Conservation (phyloP, 2,113 vertebrate species). For the Tonatia bakeri region DNA sequence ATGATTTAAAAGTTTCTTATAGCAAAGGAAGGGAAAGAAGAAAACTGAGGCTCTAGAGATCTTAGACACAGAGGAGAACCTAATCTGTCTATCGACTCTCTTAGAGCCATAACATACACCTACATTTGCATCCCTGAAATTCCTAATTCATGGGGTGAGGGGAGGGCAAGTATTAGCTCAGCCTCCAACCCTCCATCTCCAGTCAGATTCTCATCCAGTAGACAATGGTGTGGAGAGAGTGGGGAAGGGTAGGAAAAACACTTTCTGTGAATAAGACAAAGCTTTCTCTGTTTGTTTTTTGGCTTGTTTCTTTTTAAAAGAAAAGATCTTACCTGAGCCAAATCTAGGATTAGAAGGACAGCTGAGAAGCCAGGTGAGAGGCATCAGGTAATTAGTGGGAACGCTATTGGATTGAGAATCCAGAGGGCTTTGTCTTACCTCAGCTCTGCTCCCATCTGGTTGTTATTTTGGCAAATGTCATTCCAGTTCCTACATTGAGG, state of each 20-base stretch:
- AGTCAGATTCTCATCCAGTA: neutral
- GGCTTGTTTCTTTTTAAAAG: neutral
- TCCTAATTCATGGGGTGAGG: neutral
- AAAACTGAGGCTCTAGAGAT: neutral
- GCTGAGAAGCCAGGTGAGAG: neutral
- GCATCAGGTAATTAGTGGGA: neutral
- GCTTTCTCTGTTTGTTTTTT: neutral
- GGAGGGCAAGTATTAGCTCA: neutral
- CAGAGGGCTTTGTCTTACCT: neutral
- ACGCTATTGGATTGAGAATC: neutral
- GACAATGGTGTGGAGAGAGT: neutral
- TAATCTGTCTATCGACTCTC: neutral
- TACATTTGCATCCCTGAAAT: neutral
- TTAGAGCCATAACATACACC: neutral
- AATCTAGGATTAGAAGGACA: neutral
- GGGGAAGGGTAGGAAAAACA: neutral
- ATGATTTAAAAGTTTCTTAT: neutral
- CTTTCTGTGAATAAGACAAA: neutral
- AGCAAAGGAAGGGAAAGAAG: neutral
- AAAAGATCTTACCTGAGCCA: neutral
- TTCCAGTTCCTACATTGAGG: neutral
- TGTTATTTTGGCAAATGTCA: neutral
- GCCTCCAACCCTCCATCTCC: neutral
- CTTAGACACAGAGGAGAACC: neutral
- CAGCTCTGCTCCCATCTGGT: neutral